Conservation (phyloP, 23 tunicate genomes). For the Ciona savignyi region DNA sequence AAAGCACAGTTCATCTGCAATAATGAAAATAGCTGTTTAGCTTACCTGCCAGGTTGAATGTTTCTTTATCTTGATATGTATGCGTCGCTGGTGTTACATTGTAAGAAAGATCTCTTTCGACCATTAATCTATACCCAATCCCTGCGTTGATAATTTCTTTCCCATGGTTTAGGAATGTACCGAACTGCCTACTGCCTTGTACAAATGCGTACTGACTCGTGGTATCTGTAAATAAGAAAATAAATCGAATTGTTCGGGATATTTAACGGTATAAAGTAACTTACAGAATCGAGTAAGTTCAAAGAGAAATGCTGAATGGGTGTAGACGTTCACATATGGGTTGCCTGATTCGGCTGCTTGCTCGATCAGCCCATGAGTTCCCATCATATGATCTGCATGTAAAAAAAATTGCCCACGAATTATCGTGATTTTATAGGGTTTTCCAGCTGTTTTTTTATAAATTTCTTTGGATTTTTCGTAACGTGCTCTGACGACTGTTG, state of each 20-base stretch:
- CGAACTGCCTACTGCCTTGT: slow-evolving; percentile 60
- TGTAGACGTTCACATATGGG: slow-evolving; percentile 12
- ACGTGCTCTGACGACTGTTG: too few species aligned
- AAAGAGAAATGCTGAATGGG: slow-evolving; percentile 17
- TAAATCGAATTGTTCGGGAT: too few species aligned
- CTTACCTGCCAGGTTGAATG: slow-evolving; percentile 40
- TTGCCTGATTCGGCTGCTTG: not conserved
- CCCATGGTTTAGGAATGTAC: slow-evolving; percentile 16
- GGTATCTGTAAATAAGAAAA: not conserved
- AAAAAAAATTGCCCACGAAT: too few species aligned
- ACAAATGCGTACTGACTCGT: slow-evolving; percentile 16
- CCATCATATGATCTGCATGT: slow-evolving; percentile 41
- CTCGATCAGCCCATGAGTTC: slow-evolving; percentile 12
- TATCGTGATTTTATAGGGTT: too few species aligned
- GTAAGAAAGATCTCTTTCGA: not conserved
- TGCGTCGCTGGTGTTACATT: slow-evolving; percentile 16
- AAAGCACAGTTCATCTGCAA: too few species aligned
- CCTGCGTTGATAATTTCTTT: slow-evolving; percentile 42
- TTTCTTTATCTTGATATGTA: slow-evolving; percentile 17
- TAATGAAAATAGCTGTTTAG: too few species aligned
- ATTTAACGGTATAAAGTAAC: not conserved
- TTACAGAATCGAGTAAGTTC: slow-evolving; percentile 37
- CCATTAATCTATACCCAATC: slow-evolving; percentile 24
- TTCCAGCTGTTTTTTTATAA: too few species aligned
- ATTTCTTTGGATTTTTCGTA: too few species aligned